Evolutionary conservation across 2,113 vertebrate genomes (phyloP).

Genomic region (Shinisaurus crocodilurus): DNA sequence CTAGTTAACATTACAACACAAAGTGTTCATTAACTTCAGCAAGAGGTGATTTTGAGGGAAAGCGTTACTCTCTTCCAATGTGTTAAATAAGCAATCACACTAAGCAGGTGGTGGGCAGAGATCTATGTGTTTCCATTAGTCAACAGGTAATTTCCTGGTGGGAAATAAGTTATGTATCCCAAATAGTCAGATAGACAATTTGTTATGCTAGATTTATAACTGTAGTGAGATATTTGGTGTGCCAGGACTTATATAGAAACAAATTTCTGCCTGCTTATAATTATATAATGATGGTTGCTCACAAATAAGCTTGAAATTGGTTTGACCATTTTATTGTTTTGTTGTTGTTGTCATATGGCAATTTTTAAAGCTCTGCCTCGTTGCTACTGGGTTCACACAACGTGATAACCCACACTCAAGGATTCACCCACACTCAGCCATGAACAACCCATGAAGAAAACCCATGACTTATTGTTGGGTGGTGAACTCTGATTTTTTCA

Average conservation of each 20-base stretch:
- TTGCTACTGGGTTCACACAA: neutral
- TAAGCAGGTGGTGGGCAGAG: conserved; percentile 65
- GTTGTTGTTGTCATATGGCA: neutral
- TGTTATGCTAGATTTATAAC: conserved; percentile 17
- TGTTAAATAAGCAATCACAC: conserved; percentile 72
- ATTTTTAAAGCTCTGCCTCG: neutral
- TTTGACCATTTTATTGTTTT: neutral
- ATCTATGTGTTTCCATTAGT: conserved; percentile 67
- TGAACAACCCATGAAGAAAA: no score
- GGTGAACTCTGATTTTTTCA: no score
- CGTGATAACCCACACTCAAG: no score
- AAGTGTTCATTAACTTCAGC: conserved; percentile 70
- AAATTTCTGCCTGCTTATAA: neutral
- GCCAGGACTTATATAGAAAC: neutral
- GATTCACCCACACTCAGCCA: no score
- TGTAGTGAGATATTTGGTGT: conserved; percentile 1
- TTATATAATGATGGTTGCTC: neutral
- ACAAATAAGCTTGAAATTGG: neutral
- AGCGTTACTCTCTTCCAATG: conserved; percentile 54
- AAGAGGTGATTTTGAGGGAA: conserved; percentile 66
- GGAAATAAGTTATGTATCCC: conserved; percentile 49
- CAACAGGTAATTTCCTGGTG: conserved; percentile 64
- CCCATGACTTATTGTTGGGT: no score
- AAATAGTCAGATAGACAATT: conserved; percentile 37
- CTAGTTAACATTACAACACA: conserved; percentile 67